phyloP scores from a whole-genome alignment of 1,140 invertebrate species.

The Diabrotica virgifera region DNA sequence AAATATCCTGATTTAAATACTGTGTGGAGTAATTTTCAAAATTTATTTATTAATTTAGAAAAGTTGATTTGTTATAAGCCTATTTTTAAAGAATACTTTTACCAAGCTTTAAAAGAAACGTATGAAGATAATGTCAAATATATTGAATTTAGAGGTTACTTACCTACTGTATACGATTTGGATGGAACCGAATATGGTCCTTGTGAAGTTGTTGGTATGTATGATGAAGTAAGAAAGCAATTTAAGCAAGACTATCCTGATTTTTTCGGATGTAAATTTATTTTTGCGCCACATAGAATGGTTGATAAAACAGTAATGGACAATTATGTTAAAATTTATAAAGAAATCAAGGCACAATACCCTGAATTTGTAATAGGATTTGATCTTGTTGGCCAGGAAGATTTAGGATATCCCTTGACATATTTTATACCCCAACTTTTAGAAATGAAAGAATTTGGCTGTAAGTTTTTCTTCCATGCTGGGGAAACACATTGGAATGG shows the following conservation, averaged over 20 bases:
- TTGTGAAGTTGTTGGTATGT: slow-evolving; percentile 49
- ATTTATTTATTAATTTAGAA: slow-evolving; percentile 59
- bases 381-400: slow-evolving; percentile 76
- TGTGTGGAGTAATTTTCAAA: slow-evolving; percentile 68
- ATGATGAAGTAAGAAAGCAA: slow-evolving; percentile 51
- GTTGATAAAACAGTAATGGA: slow-evolving; percentile 38
- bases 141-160: slow-evolving; percentile 63
- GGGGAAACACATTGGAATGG: slow-evolving; percentile 77
- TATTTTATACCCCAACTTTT: slow-evolving; percentile 56
- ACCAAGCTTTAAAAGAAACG: slow-evolving; percentile 66
- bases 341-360: slow-evolving; percentile 43
- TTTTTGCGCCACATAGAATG: slow-evolving; percentile 56
- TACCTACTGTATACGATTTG: slow-evolving; percentile 53
- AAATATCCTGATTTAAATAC: slow-evolving; percentile 61
- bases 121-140: slow-evolving; percentile 79
- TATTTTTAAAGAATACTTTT: slow-evolving; percentile 70
- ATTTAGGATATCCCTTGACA: slow-evolving; percentile 58
- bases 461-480: slow-evolving; percentile 70
- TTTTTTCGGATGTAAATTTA: slow-evolving; percentile 63
- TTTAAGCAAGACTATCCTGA: slow-evolving; percentile 56
- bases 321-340: slow-evolving; percentile 49
- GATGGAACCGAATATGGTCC: slow-evolving; percentile 50
- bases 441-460: slow-evolving; percentile 46
- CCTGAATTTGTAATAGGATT: slow-evolving; percentile 69
- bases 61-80: slow-evolving; percentile 67